Base-by-base conservation (phyloP, 2,888 invertebrate genomes). In the Leucania comma region DNA sequence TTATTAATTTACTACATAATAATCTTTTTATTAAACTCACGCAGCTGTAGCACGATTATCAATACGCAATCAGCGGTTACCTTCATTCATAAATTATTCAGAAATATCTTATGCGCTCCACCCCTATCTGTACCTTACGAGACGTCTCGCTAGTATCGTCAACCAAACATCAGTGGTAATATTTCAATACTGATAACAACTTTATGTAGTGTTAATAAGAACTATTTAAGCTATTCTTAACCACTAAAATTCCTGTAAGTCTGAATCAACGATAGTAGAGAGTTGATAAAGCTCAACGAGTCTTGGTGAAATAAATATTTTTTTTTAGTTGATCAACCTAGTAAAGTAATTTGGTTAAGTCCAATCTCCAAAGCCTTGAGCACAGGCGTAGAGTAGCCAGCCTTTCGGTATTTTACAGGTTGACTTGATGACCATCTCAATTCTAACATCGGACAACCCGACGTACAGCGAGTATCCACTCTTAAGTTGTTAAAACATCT, bases 31-130 rank as follows among this genome's bases (percentile, higher is more conserved):
- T 12, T 42, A 9, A 60, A 60, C 12, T 42, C 53, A 0, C 1
- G 58, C 22, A 22, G 22, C 6, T 50, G 26, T 54, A 6, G n/a
- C 10, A n/a, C 3, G 50, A 51, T 58, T 51, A 62, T 69, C 35
- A 51, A 56, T 66, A 66, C 26, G 12, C 26, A 68, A 81, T 81
- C 26, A 80, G 63, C 9, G 22, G 2, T 20, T 48, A 46, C 26
- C 12, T 46, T 20, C 42, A 38, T 42, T 29, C n/a, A 35, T 53
- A 26, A 84, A 59, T 72, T 53, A 62, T 68, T 72, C 65, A 70
- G 35, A 26, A 63, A 68, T 65, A 66, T 75, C 32, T 60, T 67
- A 70, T 51, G 62, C 48, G 50, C 29, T n/a, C 35, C 70, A 60
- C 22, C 42, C 57, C 29, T 17, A 17, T 42, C 42, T 46, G 29